phyloP scores from a whole-genome alignment of 2,888 invertebrate species.

The Parthenolecanium corni region DNA sequence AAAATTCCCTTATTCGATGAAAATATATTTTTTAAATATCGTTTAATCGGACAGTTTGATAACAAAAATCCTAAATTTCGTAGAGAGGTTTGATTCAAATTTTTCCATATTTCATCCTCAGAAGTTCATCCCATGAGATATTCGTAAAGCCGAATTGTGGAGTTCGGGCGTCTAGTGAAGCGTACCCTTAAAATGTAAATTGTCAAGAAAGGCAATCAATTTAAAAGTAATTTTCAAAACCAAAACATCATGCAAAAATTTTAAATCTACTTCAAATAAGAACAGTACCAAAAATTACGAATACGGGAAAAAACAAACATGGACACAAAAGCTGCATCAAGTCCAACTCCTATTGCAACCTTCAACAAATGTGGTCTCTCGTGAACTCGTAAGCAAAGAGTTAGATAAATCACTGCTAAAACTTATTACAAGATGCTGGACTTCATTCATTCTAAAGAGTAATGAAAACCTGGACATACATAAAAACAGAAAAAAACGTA shows the following conservation, averaged over 20 bases:
- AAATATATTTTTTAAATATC: too few species aligned
- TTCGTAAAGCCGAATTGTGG: too few species aligned
- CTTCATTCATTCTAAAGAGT: conserved; percentile 14
- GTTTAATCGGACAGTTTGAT: too few species aligned
- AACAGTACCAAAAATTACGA: not conserved
- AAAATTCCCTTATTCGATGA: too few species aligned
- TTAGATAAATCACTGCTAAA: conserved; percentile 13
- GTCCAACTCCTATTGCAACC: conserved; percentile 20
- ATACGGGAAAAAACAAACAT: not conserved
- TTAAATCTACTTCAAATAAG: not conserved
- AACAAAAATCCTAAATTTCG: too few species aligned
- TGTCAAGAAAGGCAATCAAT: too few species aligned
- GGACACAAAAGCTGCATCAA: conserved; percentile 2
- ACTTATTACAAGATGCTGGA: conserved; percentile 13
- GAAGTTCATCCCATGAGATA: too few species aligned
- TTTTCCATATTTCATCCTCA: too few species aligned
- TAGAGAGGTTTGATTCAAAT: too few species aligned
- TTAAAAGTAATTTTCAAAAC: not conserved
- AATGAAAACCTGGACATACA: conserved; percentile 19
- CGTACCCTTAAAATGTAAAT: too few species aligned
- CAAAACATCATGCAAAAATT: not conserved
- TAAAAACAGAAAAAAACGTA: conserved; percentile 2
- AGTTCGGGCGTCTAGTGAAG: too few species aligned
- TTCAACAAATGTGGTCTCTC: not conserved
- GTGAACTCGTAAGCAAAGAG: conserved; percentile 9